A percentile compares a stretch with the other conserved stretches of the same genome.
Evolutionary conservation across 64 coral and sea anemone species (phyloP).

Genomic region (Astreopora myriophthalma): DNA sequence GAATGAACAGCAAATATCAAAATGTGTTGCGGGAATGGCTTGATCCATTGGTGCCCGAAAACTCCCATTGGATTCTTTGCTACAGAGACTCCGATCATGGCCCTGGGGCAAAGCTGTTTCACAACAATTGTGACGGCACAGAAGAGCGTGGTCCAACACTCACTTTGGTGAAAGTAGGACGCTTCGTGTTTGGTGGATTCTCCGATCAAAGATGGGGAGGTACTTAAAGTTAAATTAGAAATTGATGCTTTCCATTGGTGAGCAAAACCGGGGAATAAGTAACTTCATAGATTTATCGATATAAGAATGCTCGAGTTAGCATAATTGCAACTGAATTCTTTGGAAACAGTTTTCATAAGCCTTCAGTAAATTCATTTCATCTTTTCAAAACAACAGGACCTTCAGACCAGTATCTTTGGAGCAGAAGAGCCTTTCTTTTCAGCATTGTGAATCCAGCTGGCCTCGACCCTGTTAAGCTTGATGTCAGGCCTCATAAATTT

Average conservation of each 20-base stretch:
- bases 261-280: too few relatives aligned
- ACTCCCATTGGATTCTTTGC: not conserved
- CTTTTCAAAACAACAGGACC: not conserved
- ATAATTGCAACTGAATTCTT: too few relatives aligned
- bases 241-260: too few relatives aligned
- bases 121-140: not conserved
- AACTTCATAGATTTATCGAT: too few relatives aligned
- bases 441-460: slow-evolving; percentile 49
- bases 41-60: not conserved
- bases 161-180: slow-evolving; percentile 57
- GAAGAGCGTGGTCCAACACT: slow-evolving; percentile 19
- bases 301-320: too few relatives aligned
- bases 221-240: not conserved
- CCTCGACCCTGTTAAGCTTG: slow-evolving; percentile 55
- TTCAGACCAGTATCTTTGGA: not conserved
- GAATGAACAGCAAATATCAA: not conserved
- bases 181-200: slow-evolving; percentile 70
- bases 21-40: not conserved
- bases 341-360: too few relatives aligned
- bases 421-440: slow-evolving; percentile 62
- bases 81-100: slow-evolving; percentile 15
- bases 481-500: slow-evolving; percentile 5
- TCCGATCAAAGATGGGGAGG: slow-evolving; percentile 68
- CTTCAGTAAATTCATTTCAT: too few relatives aligned
- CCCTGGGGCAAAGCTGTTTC: slow-evolving; percentile 4